Evolutionary conservation across 2,113 vertebrate genomes (phyloP).

Genomic region (Lichenostomus cassidix): DNA sequence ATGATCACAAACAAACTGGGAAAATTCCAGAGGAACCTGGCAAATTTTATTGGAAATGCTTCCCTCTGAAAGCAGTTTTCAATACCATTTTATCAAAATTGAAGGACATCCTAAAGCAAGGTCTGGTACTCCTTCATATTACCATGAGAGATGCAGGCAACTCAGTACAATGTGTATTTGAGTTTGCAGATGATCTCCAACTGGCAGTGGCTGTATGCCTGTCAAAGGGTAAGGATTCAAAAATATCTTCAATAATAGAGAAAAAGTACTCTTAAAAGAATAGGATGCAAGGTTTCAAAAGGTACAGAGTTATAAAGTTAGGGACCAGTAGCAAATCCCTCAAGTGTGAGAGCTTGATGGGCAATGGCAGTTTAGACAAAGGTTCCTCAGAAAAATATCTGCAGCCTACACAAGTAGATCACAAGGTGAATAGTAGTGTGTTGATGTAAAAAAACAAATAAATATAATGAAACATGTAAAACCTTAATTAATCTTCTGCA

Average conservation of each 20-base stretch:
- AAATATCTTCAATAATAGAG: neutral
- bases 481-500: neutral
- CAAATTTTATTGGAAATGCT: neutral
- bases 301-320: neutral
- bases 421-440: neutral
- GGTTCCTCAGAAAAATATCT: neutral
- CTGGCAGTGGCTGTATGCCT: neutral
- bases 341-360: neutral
- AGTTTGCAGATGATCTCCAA: neutral
- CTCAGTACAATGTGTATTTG: neutral
- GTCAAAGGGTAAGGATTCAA: neutral
- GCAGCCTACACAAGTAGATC: neutral
- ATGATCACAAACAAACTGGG: neutral
- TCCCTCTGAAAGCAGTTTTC: neutral
- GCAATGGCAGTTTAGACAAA: neutral
- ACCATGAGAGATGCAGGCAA: neutral
- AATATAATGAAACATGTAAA: neutral
- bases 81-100: neutral
- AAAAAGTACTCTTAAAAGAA: neutral
- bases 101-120: neutral
- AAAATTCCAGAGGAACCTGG: neutral
- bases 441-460: neutral
- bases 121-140: neutral
- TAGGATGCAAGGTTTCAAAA: neutral
- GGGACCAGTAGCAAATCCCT: neutral